Evolutionary conservation across 1,140 invertebrate species (phyloP), one percentile per base, ranked within the genome.

Genomic region (Homalodisca vitripennis): DNA sequence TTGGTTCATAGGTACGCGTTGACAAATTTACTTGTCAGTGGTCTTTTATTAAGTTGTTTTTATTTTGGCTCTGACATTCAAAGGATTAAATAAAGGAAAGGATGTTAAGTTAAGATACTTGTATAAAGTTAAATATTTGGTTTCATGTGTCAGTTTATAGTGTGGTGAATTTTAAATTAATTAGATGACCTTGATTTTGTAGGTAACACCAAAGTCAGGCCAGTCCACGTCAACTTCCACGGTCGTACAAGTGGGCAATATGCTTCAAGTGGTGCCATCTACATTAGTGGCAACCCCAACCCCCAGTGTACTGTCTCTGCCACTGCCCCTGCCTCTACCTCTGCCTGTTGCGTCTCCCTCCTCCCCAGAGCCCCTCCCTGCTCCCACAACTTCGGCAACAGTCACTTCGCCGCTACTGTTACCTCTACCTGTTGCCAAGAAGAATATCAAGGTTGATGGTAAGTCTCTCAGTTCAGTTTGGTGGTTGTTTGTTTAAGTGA

Each of bases 241-340:
- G 30, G 68, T 77, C 66, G 67, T 76, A 57, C 73, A 76, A 72
- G 74, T 78, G 20, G 73, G 73, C 32, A 74, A 74, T 32, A 51
- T 74, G 20, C 66, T 74, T 1, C 71, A 74, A 55, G 73, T 74
- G 13, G 73, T 74, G 0, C 73, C 73, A 41, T 32, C 70, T 22
- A 20, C 27, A 2, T 6, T 48, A 6, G 63, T 46, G 1, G 24
- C 48, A 17, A 32, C 67, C 3, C 67, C 67, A 17, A 48, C 67
- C 3, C 57, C 55, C 24, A 22, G 47, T n/a, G 51, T 29, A 22
- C 70, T 60, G 6, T n/a, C 55, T 3, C 55, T 60, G 13, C 55
- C 68, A 1, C 60, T 60, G 14, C 46, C 55, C 14, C 22, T 64
- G 10, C 29, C 31, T 29, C 32, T 60, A 1, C 34, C 47, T 41